Evolutionary conservation across 2,797 vertebrate species (phyloP).

Genomic region (Mustela erminea): DNA sequence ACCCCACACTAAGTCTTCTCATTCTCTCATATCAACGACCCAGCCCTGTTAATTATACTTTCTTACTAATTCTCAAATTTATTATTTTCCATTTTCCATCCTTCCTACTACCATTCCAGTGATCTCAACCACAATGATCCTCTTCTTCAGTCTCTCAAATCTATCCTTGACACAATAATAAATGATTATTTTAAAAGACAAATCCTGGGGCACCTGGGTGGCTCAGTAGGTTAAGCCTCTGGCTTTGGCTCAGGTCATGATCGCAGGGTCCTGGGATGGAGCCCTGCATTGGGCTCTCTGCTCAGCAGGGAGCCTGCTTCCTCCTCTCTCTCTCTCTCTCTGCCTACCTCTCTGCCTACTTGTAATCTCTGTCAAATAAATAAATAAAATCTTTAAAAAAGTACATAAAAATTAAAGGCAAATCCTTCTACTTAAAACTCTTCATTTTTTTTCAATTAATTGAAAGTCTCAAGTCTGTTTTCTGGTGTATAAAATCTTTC

Average conservation of each 20-base stretch:
- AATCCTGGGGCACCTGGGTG: no score
- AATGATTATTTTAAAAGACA: neutral
- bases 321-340: no score
- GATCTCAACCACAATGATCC: neutral
- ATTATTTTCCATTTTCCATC: neutral
- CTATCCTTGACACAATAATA: neutral
- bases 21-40: neutral
- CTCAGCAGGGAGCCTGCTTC: no score
- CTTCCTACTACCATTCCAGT: neutral
- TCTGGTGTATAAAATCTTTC: neutral
- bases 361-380: no score
- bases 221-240: no score
- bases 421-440: no score
- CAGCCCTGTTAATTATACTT: neutral
- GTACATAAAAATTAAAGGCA: neutral
- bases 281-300: no score
- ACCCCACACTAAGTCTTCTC: neutral
- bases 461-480: neutral
- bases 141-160: neutral
- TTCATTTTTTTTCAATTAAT: neutral
- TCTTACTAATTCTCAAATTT: neutral
- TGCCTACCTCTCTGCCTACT: no score
- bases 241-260: no score
- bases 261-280: no score
- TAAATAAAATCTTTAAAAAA: no score